Evolutionary conservation across 1,140 invertebrate genomes (phyloP), one percentile per base, ranked within the genome.

Genomic region (Neodiprion pinetum): DNA sequence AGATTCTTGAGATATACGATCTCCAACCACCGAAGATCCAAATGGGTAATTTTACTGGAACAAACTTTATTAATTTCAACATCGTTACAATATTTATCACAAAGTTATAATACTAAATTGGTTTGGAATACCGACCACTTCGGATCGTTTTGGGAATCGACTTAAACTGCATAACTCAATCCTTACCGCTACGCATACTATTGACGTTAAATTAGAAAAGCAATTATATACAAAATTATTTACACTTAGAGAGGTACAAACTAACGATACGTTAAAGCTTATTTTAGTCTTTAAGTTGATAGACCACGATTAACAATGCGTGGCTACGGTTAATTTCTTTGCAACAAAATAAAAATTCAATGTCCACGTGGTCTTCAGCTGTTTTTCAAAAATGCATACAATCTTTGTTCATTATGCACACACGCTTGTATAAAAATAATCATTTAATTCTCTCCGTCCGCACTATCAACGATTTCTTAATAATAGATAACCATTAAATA

Each of bases 81-180:
- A 73, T 77, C 74, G 74, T 78, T 80, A 79, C 75, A 80, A 79
- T 77, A 79, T 81, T 79, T 85, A 87, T 86, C 85, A 86, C 84
- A 87, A 85, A 85, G 78, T 77, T 69, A 74, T 82, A 80, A 82
- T 80, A 80, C 78, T 79, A 83, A 70, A 71, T 79, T 78, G 81
- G 78, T 70, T 75, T 72, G 70, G 21, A 76, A 75, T 77, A 80
- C 77, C 76, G 77, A 78, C 77, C 77, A 67, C 48, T 48, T 75
- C 70, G 53, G 73, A 74, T 75, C 28, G 11, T 71, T 2, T 47
- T 21, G 73, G 48, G 50, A 77, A 72, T 17, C 40, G 21, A 49
- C 71, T 23, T 14, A 47, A 67, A 73, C 48, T 69, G 23, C 50
- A 12, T 61, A 61, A 61, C 9, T 9, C n/a, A 61, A 61, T 61